A percentile compares a stretch with the other conserved stretches of the same genome.
Conservation (phyloP, 2,888 invertebrate genomes). For the Papilio gigon region DNA sequence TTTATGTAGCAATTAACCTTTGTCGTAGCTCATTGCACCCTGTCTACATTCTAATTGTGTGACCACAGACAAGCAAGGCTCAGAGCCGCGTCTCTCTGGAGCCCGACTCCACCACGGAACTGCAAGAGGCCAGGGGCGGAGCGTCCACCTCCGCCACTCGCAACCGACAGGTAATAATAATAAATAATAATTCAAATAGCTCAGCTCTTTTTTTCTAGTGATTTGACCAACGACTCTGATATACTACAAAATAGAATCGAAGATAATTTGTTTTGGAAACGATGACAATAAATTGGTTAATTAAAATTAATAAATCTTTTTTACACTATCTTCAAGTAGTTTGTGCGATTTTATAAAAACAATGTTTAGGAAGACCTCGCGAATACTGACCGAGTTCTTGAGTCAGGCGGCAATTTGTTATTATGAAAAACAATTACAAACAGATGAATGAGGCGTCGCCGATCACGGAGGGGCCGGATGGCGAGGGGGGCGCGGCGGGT, state of each 20-base stretch:
- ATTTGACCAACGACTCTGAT: no score
- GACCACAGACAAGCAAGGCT: conserved; percentile 43
- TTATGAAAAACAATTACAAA: background rate
- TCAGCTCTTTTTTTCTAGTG: no score
- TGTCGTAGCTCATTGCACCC: background rate
- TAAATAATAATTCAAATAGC: no score
- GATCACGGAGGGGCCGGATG: background rate
- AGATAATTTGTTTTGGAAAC: no score
- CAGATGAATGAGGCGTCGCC: background rate
- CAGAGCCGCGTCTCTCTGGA: conserved; percentile 52
- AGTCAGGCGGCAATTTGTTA: no score
- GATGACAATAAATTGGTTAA: no score
- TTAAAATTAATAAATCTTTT: no score
- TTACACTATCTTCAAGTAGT: no score
- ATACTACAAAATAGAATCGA: no score
- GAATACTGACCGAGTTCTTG: no score
- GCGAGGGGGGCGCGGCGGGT: conserved; percentile 35
- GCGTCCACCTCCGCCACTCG: conserved; percentile 16
- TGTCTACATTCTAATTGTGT: background rate
- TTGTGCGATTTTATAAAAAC: no score
- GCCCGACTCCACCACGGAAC: conserved; percentile 68
- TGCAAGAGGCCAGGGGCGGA: conserved; percentile 46
- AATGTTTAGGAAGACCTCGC: no score
- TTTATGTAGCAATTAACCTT: background rate
- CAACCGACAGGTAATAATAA: background rate